Percentiles rank a stretch among this genome's conserved stretches.
Conservation (phyloP, 2,113 vertebrate species). For the Thinocorus orbignyianus region DNA sequence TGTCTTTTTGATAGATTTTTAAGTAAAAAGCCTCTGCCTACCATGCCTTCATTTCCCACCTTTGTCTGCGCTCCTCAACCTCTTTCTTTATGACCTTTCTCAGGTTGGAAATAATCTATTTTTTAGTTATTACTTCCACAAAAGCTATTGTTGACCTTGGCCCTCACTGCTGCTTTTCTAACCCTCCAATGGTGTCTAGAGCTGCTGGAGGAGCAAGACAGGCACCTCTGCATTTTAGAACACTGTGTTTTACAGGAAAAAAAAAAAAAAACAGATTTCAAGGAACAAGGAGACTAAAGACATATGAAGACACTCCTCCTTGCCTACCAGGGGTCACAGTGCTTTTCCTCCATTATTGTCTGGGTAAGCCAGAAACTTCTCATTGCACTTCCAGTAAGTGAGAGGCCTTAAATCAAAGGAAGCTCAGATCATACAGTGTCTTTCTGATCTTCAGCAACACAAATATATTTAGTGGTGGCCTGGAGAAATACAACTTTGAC, state of each 20-base stretch:
- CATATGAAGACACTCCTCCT: neutral
- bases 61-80: rapidly evolving
- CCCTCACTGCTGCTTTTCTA: neutral
- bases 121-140: neutral
- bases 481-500: neutral
- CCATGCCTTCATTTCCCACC: rapidly evolving
- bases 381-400: neutral
- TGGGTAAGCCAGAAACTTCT: neutral
- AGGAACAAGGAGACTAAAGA: neutral
- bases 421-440: neutral
- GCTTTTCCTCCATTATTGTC: neutral
- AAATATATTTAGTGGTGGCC: neutral
- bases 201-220: neutral
- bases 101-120: neutral
- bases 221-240: neutral
- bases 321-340: neutral
- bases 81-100: neutral
- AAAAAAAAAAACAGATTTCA: neutral
- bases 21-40: rapidly evolving
- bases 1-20: neutral
- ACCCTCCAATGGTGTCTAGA: neutral
- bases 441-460: neutral
- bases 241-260: neutral
- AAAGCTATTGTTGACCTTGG: neutral
- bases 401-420: neutral